Percentiles rank a stretch among this genome's conserved stretches.
phyloP scores from a whole-genome alignment of 2,113 vertebrate genomes.

The Alaudala cheleensis region DNA sequence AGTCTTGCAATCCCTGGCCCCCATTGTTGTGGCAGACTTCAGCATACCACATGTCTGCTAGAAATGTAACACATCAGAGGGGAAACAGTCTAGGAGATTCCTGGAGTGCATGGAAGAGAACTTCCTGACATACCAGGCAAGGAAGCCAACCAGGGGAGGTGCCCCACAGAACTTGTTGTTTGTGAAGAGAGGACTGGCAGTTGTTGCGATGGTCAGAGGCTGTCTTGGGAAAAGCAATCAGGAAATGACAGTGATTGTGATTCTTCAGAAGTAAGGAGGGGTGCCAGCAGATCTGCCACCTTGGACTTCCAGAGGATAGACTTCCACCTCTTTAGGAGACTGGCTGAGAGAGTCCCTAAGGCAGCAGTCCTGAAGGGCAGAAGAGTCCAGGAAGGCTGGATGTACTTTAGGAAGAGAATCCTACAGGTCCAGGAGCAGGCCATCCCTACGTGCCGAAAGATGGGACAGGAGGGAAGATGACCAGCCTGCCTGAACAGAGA shows the following conservation, averaged over 20 bases:
- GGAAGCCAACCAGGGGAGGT: background rate
- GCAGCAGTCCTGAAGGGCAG: background rate
- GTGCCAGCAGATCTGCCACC: background rate
- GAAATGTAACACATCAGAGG: background rate
- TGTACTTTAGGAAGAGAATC: background rate
- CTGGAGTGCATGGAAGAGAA: background rate
- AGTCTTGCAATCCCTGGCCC: rapidly evolving
- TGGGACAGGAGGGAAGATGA: background rate
- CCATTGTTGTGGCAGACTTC: background rate
- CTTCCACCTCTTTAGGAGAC: background rate
- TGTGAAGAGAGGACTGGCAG: background rate
- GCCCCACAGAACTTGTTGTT: background rate
- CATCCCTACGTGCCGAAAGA: background rate
- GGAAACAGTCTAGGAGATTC: background rate
- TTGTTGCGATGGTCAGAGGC: background rate
- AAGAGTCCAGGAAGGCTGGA: background rate
- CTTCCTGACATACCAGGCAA: background rate
- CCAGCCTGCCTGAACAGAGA: background rate
- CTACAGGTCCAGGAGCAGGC: background rate
- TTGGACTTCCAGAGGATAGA: background rate
- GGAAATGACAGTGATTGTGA: background rate
- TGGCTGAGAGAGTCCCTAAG: background rate
- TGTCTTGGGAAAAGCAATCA: background rate
- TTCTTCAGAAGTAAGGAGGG: background rate
- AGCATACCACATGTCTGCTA: background rate